Evolutionary conservation across 1,140 invertebrate genomes (phyloP), one percentile per base, ranked within the genome.

Genomic region (Goniozus legneri): DNA sequence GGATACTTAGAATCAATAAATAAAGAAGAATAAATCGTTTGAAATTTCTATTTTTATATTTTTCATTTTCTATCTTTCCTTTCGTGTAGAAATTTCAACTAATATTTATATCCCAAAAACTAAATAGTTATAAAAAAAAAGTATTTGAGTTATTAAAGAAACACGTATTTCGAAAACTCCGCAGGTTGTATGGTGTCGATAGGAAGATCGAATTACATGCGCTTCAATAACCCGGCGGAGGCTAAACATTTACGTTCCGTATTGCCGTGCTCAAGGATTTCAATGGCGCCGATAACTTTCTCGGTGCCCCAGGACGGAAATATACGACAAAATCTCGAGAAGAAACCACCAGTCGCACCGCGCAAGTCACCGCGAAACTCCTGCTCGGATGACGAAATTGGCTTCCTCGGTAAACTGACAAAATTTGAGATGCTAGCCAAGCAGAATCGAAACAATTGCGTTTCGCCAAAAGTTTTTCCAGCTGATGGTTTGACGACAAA

Each of bases 181-280:
- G n/a, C n/a, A 86, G 88, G 88, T 63, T 86, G 84, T 63, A 93
- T 92, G 87, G 75, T 95, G 38, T 91, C 88, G 36, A 84, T 95
- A 43, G 91, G 91, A 14, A 79, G 89, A 21, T 92, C 90, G 8
- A 91, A 89, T 64, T 91, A 89, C 65, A 84, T 95, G 64, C 82
- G 91, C 8, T 95, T 92, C 76, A 95, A 95, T 68, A 89, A 93
- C 73, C 91, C 91, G 0, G 86, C 85, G 35, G 89, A 93, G 67
- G 91, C 91, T 1, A 84, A 86, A 60, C 80, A 91, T 45, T 86
- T 93, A 76, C 91, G 88, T 73, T 85, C 85, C 0, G 83, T 85
- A n/a, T 67, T 89, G 30, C 86, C 87, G 1, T 82, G 86, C 30
- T 77, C 83, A 2, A 77, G 88, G 55, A 85, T 90, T 32, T 90